These are phyloP conservation scores for Brachylomia viminalis DNA, from an alignment of 2,888 invertebrate genomes.

Conservation along the genomic window DNA sequence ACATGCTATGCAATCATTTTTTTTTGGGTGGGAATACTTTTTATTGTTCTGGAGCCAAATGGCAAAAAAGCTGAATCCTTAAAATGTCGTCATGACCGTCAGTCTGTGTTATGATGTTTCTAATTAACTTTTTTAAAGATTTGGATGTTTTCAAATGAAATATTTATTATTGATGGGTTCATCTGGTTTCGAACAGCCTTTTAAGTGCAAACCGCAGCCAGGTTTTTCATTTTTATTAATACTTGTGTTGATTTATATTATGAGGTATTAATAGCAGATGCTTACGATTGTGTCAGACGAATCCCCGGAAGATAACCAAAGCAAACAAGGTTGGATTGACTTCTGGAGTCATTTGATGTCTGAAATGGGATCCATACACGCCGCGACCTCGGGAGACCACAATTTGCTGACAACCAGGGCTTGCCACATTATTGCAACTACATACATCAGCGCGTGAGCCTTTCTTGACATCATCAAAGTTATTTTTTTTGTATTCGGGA, in stretches of 20 bases:
- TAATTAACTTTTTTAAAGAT: too few relatives aligned
- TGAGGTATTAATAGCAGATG: neutral
- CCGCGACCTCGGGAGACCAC: rapidly evolving
- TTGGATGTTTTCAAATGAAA: too few relatives aligned
- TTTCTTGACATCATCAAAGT: neutral
- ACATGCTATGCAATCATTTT: too few relatives aligned
- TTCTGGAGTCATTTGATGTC: rapidly evolving
- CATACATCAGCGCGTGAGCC: constrained; percentile 62
- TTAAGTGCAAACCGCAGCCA: neutral
- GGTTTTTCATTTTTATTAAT: neutral
- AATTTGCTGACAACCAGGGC: neutral
- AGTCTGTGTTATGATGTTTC: too few relatives aligned
- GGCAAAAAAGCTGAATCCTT: too few relatives aligned
- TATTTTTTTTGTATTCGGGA: neutral
- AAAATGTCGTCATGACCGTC: too few relatives aligned
- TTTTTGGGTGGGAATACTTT: too few relatives aligned
- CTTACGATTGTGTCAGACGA: constrained; percentile 5
- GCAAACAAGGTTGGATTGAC: too few relatives aligned
- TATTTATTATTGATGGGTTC: too few relatives aligned
- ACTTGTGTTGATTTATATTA: neutral
- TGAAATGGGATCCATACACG: rapidly evolving
- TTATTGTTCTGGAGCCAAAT: too few relatives aligned
- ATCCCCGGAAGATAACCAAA: too few relatives aligned
- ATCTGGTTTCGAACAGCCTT: too few relatives aligned
- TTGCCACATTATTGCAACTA: constrained; percentile 54